Evolutionary conservation across 2,888 invertebrate species (phyloP), one percentile per base, ranked within the genome.

Genomic region (Drosophila anomalata): DNA sequence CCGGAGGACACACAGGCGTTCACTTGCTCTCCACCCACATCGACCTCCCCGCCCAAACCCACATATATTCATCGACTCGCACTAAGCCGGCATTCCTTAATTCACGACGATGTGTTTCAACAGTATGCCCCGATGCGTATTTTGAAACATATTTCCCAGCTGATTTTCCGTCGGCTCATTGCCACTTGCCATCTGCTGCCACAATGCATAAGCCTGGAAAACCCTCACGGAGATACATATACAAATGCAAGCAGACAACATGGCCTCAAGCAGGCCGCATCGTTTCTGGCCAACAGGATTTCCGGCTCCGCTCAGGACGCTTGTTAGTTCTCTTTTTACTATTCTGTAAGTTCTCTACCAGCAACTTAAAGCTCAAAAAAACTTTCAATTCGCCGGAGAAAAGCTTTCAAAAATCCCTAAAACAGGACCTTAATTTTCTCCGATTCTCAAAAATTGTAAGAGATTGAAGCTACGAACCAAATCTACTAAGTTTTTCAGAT

Each of bases 141-240:
- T 84, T n/a, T n/a, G n/a, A n/a, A n/a, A n/a, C n/a, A 87, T 73
- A 75, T 78, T 68, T 79, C 75, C 85, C 83, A 85, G 79, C 78
- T 79, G 82, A 77, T 69, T 69, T 48, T 61, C 26, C 24, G 50
- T 31, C 53, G 50, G 65, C 69, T 57, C 52, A 73, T 68, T 72
- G 73, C 69, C 77, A 79, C 78, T 76, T 77, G 75, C 68, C 68
- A 76, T 82, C 76, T 73, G 47, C 44, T 11, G 54, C 17, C 17
- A 1, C 54, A 5, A 46, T 62, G 57, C 72, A 72, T 46, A 65
- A 36, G 33, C 54, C 22, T 14, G 29, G 47, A 22, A 29, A 29
- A 9, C 22, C 22, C 60, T 9, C 1, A 9, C 20, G n/a, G 44
- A 33, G 6, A 26, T 26, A n/a, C 29, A n/a, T 12, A 12, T 20